Percentiles rank a stretch among this genome's conserved stretches.
These are phyloP conservation scores for Bufotes viridis DNA, from an alignment of 2,797 vertebrate species.

Conservation along the genomic window DNA sequence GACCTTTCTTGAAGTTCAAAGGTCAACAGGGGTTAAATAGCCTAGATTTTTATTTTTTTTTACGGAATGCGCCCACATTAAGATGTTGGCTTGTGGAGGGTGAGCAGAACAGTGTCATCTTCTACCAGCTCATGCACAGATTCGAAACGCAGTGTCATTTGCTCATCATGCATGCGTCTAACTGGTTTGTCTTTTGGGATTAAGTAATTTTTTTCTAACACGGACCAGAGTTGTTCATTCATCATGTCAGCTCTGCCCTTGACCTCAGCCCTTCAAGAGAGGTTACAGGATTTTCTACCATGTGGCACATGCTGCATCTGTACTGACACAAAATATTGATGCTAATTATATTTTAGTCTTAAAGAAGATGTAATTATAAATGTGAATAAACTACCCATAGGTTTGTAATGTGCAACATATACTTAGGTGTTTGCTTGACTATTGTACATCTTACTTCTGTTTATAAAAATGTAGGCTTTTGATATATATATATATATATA, in stretches of 20 bases:
- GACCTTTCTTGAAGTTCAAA: constrained; percentile 72
- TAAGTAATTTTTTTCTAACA: constrained; percentile 41
- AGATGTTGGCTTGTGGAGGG: constrained; percentile 27
- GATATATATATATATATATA: not conserved
- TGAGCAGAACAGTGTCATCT: constrained; percentile 12
- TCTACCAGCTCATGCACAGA: constrained; percentile 20
- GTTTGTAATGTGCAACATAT: not conserved
- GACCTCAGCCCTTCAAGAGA: constrained; percentile 48
- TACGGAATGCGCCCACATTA: constrained; percentile 60
- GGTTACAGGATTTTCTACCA: constrained; percentile 4
- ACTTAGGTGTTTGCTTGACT: not conserved
- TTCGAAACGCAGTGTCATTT: constrained; percentile 34
- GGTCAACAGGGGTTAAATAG: constrained; percentile 66
- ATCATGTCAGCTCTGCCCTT: constrained; percentile 60
- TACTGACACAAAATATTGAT: not conserved
- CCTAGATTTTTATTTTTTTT: constrained; percentile 41
- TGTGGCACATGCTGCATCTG: constrained; percentile 17
- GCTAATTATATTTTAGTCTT: constrained; percentile 18
- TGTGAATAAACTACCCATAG: not conserved
- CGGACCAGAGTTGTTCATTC: constrained; percentile 52
- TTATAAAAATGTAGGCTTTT: not conserved
- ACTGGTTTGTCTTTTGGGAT: constrained; percentile 59
- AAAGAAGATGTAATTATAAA: not conserved
- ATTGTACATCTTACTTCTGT: not conserved
- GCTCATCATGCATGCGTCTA: constrained; percentile 56